Conservation (phyloP, 2,888 invertebrate species). For the Achlya flavicornis region DNA sequence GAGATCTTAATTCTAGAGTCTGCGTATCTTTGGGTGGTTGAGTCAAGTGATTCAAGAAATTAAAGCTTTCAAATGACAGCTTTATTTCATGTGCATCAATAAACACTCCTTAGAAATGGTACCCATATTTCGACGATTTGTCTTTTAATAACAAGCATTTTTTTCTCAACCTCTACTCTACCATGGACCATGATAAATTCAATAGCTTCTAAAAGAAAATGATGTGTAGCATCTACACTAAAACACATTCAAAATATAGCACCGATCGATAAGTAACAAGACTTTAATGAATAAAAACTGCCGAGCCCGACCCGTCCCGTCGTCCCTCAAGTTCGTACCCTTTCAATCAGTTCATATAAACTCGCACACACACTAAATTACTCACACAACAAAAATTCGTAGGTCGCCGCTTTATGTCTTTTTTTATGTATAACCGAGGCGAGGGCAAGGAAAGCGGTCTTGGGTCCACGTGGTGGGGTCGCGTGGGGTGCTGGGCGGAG, state of each 20-base stretch:
- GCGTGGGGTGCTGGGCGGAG: constrained; percentile 78
- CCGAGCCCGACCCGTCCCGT: constrained; percentile 25
- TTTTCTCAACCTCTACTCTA: too few species aligned
- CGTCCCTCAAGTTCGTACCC: constrained; percentile 56
- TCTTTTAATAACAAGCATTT: too few species aligned
- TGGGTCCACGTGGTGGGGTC: constrained; percentile 71
- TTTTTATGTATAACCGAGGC: constrained; percentile 61
- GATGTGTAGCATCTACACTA: neutral
- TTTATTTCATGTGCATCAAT: too few species aligned
- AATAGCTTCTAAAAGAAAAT: too few species aligned
- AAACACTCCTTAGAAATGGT: too few species aligned
- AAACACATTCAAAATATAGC: constrained; percentile 22
- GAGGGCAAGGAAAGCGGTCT: constrained; percentile 67
- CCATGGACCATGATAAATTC: too few species aligned
- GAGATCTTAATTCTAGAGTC: too few species aligned
- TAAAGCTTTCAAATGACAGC: too few species aligned
- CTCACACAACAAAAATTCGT: constrained; percentile 52
- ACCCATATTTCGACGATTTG: too few species aligned
- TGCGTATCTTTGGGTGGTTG: too few species aligned
- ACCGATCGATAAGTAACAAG: constrained; percentile 53
- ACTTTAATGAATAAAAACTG: constrained; percentile 53
- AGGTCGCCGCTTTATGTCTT: constrained; percentile 57
- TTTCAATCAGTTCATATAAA: constrained; percentile 58
- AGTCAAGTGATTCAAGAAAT: too few species aligned
- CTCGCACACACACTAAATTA: constrained; percentile 32